Conservation (phyloP, 2,888 invertebrate species). For the Meloe dianella region DNA sequence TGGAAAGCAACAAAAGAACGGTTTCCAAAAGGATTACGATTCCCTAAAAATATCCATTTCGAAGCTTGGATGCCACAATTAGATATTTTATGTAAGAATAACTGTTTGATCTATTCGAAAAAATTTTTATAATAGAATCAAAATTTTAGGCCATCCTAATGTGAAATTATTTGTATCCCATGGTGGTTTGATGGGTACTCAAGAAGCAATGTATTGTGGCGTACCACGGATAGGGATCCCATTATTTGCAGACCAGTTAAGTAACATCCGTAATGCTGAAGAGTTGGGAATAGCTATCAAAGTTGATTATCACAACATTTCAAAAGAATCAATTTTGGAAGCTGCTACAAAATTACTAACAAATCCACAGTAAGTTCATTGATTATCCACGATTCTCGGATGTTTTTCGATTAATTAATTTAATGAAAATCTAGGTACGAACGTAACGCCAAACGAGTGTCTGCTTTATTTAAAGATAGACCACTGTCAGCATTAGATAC, state of each 20-base stretch:
- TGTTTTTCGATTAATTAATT: too few relatives aligned
- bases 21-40: constrained; percentile 57
- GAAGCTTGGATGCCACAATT: constrained; percentile 66
- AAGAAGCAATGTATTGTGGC: constrained; percentile 60
- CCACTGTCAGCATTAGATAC: neutral
- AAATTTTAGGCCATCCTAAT: constrained; percentile 42
- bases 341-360: too few relatives aligned
- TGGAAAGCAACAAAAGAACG: constrained; percentile 63
- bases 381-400: too few relatives aligned
- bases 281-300: constrained; percentile 62
- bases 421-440: too few relatives aligned
- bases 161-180: constrained; percentile 62
- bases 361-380: too few relatives aligned
- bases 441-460: too few relatives aligned
- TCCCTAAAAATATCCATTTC: constrained; percentile 62
- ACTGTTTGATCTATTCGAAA: too few relatives aligned
- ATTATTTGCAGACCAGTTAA: constrained; percentile 56
- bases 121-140: too few relatives aligned
- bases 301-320: constrained; percentile 45
- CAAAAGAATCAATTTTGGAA: constrained; percentile 41
- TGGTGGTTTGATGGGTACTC: constrained; percentile 62
- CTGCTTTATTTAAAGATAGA: neutral
- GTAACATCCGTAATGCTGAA: constrained; percentile 63
- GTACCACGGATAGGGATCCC: constrained; percentile 58
- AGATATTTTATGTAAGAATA: constrained; percentile 62